These are phyloP conservation scores for Cepaea nemoralis DNA, from an alignment of 1,140 invertebrate genomes.

Conservation along the genomic window DNA sequence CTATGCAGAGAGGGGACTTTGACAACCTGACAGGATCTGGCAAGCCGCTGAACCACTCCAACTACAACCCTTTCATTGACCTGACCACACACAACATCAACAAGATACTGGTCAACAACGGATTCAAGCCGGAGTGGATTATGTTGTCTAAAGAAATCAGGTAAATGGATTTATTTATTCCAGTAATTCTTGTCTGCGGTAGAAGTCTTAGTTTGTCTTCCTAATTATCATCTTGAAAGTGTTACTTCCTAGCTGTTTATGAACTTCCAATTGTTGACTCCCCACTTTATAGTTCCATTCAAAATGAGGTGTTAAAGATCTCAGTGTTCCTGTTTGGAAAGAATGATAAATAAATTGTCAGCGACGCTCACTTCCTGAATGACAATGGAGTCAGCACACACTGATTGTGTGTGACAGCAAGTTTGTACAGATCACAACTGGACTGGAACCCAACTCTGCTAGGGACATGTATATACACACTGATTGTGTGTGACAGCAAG, in stretches of 20 bases:
- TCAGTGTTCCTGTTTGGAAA: no score
- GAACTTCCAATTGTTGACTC: neutral
- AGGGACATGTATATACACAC: no score
- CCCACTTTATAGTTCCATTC: no score
- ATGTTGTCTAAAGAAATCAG: slow-evolving; percentile 80
- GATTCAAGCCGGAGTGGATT: slow-evolving; percentile 90
- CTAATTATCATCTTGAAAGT: no score
- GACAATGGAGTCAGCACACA: no score
- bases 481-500: no score
- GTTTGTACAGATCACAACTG: no score
- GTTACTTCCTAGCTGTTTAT: neutral
- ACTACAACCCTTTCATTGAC: slow-evolving; percentile 87
- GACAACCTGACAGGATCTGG: slow-evolving; percentile 84
- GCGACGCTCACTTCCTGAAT: no score
- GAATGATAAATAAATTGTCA: no score
- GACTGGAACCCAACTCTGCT: no score
- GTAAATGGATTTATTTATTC: slow-evolving; percentile 49
- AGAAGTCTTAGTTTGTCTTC: neutral
- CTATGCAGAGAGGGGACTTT: slow-evolving; percentile 90
- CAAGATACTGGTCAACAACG: slow-evolving; percentile 89
- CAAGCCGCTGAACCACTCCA: slow-evolving; percentile 81
- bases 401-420: no score
- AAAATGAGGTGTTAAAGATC: no score
- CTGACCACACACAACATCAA: slow-evolving; percentile 90
- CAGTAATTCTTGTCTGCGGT: neutral